These are phyloP conservation scores for Platysternon megacephalum DNA, from an alignment of 2,113 vertebrate species.

Conservation along the genomic window DNA sequence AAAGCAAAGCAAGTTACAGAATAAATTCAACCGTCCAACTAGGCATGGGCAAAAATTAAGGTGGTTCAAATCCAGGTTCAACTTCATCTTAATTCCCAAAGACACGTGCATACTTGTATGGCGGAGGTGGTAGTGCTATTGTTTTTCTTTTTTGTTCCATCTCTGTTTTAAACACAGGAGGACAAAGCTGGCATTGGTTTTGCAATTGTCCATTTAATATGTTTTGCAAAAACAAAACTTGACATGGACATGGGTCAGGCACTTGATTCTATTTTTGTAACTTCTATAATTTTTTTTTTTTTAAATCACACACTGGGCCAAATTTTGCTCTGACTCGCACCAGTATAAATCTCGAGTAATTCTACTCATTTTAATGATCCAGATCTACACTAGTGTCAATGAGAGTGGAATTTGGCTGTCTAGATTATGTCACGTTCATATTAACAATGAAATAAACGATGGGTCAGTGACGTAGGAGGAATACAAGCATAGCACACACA, in stretches of 20 bases:
- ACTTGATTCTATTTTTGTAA: neutral
- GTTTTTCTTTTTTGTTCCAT: neutral
- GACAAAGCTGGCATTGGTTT: fast-evolving
- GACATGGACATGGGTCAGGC: neutral
- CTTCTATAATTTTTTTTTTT: neutral
- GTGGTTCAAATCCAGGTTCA: neutral
- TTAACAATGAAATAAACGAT: neutral
- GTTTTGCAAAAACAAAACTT: neutral
- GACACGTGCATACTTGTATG: neutral
- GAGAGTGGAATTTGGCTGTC: neutral
- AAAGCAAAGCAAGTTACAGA: neutral
- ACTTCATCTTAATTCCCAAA: neutral
- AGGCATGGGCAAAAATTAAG: neutral
- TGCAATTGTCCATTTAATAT: fast-evolving
- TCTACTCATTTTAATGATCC: neutral
- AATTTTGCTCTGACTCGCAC: neutral
- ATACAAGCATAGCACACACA: neutral
- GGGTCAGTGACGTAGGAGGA: neutral
- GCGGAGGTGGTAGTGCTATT: neutral
- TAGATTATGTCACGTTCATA: neutral
- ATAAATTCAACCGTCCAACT: neutral
- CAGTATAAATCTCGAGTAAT: neutral
- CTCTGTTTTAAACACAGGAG: neutral
- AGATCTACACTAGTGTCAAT: neutral
- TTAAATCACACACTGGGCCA: neutral